Base-by-base conservation (phyloP, 2,113 vertebrate species). In the Pseudorasbora parva region DNA sequence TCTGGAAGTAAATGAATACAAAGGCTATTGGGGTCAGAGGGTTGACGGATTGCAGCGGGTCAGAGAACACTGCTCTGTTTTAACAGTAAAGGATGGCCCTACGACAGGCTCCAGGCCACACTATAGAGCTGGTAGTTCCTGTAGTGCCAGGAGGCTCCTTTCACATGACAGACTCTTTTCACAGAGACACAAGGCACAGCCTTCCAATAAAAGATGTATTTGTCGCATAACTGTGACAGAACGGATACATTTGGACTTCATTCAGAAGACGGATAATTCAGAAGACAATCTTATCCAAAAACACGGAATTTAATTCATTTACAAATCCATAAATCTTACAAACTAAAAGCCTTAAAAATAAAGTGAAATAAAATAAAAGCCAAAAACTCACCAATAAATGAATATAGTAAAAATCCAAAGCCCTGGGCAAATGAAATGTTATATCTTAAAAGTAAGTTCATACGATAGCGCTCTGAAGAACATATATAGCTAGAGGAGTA, bases 1-100 rank as follows among this genome's bases (percentile, higher is more conserved):
- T 80, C 47, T 73, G 72, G 59, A 69, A 87, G 71, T 23, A 68
- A 80, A 82, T 75, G 71, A 60, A 82, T 79, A 64, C 68, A 87
- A 87, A 87, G 25, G 43, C 83, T 57, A 78, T 15, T 66, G 74
- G 59, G 83, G 59, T 74, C 75, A 74, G 47, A 49, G 80, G 78
- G 66, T 15, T 72, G 56, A 23, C 19, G 1, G 64, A 51, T 69
- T 69, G 51, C 71, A 71, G 77, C 6, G 49, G 77, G 62, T 75
- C 76, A 80, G 81, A 75, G 76, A 79, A 83, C 33, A 78, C 45
- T 72, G 76, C 51, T 69, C 75, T 59, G 43, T 33, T 84, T 81
- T 43, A 74, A 66, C 56, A 64, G 83, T 74, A 62, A 73, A 81
- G 73, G 27, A 80, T 37, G 47, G 79, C 64, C 41, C 47, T 56